Conservation (phyloP, 2,797 vertebrate species). For the Hydrocynus forskahlii region DNA sequence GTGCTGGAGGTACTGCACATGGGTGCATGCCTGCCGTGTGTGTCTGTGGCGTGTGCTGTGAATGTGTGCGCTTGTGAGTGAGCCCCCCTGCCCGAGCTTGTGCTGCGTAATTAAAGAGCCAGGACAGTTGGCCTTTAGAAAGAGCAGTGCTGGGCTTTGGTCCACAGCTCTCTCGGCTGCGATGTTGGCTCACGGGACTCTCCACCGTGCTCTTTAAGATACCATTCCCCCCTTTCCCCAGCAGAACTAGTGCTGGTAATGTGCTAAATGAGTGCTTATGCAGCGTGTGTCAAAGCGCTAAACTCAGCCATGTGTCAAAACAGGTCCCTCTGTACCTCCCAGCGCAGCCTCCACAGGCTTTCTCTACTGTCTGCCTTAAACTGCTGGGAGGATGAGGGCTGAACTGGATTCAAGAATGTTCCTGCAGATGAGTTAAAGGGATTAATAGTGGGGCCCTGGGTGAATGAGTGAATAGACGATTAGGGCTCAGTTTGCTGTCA, state of each 20-base stretch:
- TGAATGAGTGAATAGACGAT: not conserved
- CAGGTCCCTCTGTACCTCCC: constrained; percentile 15
- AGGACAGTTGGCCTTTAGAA: constrained; percentile 45
- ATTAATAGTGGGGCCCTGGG: no score
- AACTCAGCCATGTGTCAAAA: constrained; percentile 38
- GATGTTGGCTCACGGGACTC: not conserved
- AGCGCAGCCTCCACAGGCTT: not conserved
- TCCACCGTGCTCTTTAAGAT: constrained; percentile 1
- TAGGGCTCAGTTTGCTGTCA: not conserved
- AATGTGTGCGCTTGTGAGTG: constrained; percentile 15
- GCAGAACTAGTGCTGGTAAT: constrained; percentile 30
- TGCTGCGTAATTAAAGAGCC: constrained; percentile 35
- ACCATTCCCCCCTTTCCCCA: constrained; percentile 20
- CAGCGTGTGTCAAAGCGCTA: constrained; percentile 14
- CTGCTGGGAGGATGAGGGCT: not conserved
- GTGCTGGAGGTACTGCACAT: not conserved
- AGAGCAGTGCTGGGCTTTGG: not conserved
- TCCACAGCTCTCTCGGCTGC: constrained; percentile 7
- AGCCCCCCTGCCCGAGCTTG: constrained; percentile 1
- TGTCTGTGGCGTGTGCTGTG: not conserved
- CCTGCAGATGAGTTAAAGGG: not conserved
- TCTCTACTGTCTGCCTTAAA: not conserved
- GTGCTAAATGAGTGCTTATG: constrained; percentile 48
- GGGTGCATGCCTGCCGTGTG: not conserved
- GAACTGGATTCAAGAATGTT: not conserved